phyloP scores from a whole-genome alignment of 2,888 invertebrate species.

The Stictocephala bisonia region DNA sequence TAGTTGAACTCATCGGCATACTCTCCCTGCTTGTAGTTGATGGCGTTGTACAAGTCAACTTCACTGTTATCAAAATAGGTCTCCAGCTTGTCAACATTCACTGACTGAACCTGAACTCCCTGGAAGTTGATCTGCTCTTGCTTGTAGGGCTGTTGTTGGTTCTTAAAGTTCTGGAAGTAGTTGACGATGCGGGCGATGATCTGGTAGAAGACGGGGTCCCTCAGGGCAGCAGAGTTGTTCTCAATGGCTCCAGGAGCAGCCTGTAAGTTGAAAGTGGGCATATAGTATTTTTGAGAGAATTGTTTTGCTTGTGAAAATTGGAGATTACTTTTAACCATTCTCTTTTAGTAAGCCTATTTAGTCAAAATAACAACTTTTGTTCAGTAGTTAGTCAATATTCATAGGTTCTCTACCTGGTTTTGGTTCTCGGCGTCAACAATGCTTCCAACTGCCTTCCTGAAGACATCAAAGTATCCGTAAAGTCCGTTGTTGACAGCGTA shows the following conservation, averaged over 20 bases:
- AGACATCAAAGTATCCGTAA: conserved; percentile 66
- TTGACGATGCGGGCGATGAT: no score
- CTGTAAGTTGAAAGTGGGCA: no score
- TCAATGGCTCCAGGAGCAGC: conserved; percentile 71
- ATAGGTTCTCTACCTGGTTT: conserved; percentile 60
- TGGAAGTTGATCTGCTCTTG: conserved; percentile 70
- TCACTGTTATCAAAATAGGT: conserved; percentile 79
- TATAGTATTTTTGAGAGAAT: no score
- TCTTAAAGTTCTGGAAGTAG: no score
- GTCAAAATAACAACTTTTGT: no score
- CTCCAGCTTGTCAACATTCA: conserved; percentile 73
- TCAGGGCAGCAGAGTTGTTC: conserved; percentile 68
- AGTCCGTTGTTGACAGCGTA: conserved; percentile 66
- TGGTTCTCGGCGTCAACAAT: conserved; percentile 64
- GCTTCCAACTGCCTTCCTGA: conserved; percentile 67
- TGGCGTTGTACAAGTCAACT: conserved; percentile 73
- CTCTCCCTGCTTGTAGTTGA: conserved; percentile 63
- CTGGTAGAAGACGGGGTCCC: no score
- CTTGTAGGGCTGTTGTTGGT: no score
- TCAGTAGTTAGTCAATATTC: no score
- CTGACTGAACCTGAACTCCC: conserved; percentile 73
- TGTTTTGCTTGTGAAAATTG: no score
- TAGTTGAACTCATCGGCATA: conserved; percentile 54
- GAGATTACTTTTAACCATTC: no score
- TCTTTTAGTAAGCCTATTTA: no score